Percentiles rank a stretch among this genome's conserved stretches.
These are phyloP conservation scores for Pteromalus puparum DNA, from an alignment of 1,140 invertebrate species.

Conservation along the genomic window DNA sequence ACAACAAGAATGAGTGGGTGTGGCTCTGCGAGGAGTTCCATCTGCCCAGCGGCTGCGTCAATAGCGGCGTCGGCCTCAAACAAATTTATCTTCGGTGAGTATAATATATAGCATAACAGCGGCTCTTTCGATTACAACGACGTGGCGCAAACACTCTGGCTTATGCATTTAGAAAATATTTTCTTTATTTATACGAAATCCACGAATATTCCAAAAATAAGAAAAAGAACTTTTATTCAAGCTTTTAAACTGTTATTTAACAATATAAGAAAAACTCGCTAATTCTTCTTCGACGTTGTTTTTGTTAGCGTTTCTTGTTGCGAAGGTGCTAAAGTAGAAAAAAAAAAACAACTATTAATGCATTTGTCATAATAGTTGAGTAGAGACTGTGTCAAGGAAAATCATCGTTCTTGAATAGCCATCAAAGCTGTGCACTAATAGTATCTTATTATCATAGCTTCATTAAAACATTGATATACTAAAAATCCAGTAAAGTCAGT, in stretches of 20 bases:
- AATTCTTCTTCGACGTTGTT: no score
- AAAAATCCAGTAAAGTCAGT: background rate
- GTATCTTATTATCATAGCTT: no score
- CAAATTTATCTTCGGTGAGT: constrained; percentile 89
- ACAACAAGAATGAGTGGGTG: constrained; percentile 90
- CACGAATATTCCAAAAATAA: no score
- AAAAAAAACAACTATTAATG: background rate
- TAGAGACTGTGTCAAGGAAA: constrained; percentile 28
- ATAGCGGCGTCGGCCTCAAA: constrained; percentile 90
- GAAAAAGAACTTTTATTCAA: no score
- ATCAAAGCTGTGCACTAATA: no score
- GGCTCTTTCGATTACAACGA: background rate
- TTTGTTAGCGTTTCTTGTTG: no score
- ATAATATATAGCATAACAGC: constrained; percentile 24
- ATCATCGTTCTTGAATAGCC: background rate
- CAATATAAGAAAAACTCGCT: no score
- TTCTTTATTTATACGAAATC: background rate
- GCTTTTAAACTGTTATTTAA: no score
- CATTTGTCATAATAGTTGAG: no score
- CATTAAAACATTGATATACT: background rate
- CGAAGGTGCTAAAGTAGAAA: background rate
- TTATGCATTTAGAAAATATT: background rate
- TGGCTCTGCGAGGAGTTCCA: constrained; percentile 85
- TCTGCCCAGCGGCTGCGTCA: constrained; percentile 87
- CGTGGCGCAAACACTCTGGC: background rate